Conservation (phyloP, 2,888 invertebrate genomes). For the Cotesia congregata region DNA sequence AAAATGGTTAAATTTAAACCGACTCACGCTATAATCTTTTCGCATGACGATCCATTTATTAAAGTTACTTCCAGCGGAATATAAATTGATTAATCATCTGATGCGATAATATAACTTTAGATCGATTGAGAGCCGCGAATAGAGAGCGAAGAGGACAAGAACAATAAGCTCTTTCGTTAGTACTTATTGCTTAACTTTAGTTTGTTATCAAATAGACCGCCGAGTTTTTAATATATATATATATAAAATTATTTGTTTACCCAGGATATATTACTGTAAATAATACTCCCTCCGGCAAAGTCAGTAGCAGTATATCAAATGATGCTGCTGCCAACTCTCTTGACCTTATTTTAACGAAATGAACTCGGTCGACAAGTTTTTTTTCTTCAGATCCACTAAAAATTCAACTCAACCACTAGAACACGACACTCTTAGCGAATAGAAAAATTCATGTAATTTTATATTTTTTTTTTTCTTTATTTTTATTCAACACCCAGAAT, state of each 20-base stretch:
- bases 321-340: constrained; percentile 30
- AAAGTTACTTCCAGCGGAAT: not conserved
- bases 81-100: not conserved
- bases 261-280: not conserved
- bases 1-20: not conserved
- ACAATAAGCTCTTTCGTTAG: not conserved
- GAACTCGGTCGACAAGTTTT: constrained; percentile 24
- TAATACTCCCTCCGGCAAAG: not conserved
- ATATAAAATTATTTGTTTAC: not conserved
- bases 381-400: constrained; percentile 11
- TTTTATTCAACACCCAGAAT: not conserved
- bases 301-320: constrained; percentile 7
- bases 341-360: constrained; percentile 36
- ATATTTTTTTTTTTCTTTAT: not conserved
- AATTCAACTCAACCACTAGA: not conserved
- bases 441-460: constrained; percentile 7
- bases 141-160: not conserved
- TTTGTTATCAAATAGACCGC: not conserved
- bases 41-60: not conserved
- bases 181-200: not conserved
- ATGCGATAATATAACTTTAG: not conserved
- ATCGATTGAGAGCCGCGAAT: not conserved
- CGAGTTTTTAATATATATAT: not conserved
- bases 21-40: not conserved
- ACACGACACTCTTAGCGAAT: constrained; percentile 25